Evolutionary conservation across 2,797 vertebrate genomes (phyloP).

Genomic region (Gadopsis marmoratus): DNA sequence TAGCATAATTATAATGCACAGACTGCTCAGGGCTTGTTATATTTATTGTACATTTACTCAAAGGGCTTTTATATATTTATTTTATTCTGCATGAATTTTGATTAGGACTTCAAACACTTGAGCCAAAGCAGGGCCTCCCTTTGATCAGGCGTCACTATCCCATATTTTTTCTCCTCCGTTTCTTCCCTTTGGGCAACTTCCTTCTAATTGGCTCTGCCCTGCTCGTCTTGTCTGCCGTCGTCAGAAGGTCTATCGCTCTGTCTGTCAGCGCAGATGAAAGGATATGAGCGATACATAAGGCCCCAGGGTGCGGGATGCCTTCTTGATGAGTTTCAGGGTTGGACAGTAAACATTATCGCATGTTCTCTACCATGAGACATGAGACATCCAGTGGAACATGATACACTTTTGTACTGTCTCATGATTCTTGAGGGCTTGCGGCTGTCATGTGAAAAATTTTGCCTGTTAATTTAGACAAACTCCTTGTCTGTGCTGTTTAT

Average conservation of each 20-base stretch:
- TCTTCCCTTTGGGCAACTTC: slow-evolving; percentile 76
- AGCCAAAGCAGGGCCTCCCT: slow-evolving; percentile 75
- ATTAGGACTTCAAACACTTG: slow-evolving; percentile 84
- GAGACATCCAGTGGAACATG: slow-evolving; percentile 32
- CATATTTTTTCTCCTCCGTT: slow-evolving; percentile 60
- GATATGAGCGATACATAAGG: slow-evolving; percentile 41
- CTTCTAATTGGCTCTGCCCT: slow-evolving; percentile 78
- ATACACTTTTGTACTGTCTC: slow-evolving; percentile 23
- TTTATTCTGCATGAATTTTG: slow-evolving; percentile 81
- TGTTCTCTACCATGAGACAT: slow-evolving; percentile 32
- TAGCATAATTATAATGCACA: slow-evolving; percentile 63
- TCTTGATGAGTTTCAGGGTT: slow-evolving; percentile 53
- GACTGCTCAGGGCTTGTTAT: slow-evolving; percentile 68
- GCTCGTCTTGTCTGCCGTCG: slow-evolving; percentile 72
- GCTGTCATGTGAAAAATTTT: slow-evolving; percentile 19
- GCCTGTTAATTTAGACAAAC: slow-evolving; percentile 23
- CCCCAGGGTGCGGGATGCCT: slow-evolving; percentile 38
- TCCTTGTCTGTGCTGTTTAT: slow-evolving; percentile 51
- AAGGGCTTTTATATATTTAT: slow-evolving; percentile 77
- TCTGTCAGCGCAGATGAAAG: slow-evolving; percentile 79
- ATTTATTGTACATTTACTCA: slow-evolving; percentile 79
- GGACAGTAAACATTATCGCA: slow-evolving; percentile 49
- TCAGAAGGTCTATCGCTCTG: slow-evolving; percentile 71
- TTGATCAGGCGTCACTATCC: slow-evolving; percentile 82
- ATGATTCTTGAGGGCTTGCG: slow-evolving; percentile 15